Evolutionary conservation across 2,797 vertebrate genomes (phyloP).

Genomic region (Eremophila alpestris): DNA sequence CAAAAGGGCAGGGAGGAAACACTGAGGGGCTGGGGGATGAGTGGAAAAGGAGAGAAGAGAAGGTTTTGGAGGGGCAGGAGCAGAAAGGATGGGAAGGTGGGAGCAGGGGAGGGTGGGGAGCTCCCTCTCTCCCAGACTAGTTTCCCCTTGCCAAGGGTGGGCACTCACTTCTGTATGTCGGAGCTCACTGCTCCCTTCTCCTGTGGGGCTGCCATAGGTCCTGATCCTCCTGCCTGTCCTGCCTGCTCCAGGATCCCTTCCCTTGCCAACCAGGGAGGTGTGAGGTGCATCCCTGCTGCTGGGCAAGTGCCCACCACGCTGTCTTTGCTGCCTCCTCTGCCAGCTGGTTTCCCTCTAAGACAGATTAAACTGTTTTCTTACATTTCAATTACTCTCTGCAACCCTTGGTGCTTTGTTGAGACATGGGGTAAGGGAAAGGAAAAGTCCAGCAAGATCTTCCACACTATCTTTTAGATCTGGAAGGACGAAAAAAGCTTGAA

Average conservation of each 20-base stretch:
- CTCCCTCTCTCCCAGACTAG: neutral
- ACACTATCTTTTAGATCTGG: neutral
- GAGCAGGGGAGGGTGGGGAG: neutral
- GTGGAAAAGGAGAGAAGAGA: neutral
- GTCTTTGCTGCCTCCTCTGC: neutral
- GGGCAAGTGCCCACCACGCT: neutral
- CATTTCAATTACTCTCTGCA: slow-evolving; percentile 7
- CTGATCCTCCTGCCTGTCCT: neutral
- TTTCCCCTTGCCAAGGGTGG: neutral
- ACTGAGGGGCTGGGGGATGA: neutral
- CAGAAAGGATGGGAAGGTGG: neutral
- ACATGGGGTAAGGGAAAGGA: neutral
- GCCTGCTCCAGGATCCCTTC: neutral
- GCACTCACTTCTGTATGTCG: neutral
- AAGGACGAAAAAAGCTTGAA: slow-evolving; percentile 18
- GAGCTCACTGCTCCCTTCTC: neutral
- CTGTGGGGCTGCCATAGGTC: neutral
- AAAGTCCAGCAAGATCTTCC: neutral
- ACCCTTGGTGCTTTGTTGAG: neutral
- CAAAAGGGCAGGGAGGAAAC: neutral
- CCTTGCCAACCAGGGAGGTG: neutral
- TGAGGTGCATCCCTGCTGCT: neutral
- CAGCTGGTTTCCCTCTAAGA: neutral
- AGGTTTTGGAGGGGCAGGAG: neutral
- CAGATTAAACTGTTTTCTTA: neutral